phyloP scores from a whole-genome alignment of 2,888 invertebrate species.

The Cataglyphis rosenhaueri region DNA sequence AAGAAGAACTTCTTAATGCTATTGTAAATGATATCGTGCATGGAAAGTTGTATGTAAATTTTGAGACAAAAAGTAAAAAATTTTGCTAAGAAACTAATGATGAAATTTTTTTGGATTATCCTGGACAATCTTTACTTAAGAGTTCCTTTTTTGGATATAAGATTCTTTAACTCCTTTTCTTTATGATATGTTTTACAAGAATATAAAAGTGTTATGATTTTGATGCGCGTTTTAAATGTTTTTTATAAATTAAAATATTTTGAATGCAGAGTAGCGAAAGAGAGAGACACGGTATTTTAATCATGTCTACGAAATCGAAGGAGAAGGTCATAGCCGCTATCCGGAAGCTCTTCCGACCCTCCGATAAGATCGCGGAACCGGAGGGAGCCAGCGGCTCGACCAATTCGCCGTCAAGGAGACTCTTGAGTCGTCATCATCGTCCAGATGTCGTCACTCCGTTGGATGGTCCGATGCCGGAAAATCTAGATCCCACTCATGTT shows the following conservation, averaged over 20 bases:
- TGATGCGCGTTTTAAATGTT: background rate
- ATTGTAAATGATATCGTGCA: background rate
- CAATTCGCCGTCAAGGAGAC: slow-evolving; percentile 88
- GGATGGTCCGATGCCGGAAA: slow-evolving; percentile 79
- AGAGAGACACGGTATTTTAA: slow-evolving; percentile 21
- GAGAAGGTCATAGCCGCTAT: slow-evolving; percentile 94
- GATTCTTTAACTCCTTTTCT: background rate
- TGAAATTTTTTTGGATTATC: background rate
- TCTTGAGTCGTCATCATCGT: slow-evolving; percentile 82
- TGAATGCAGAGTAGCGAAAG: slow-evolving; percentile 17
- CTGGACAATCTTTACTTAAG: background rate
- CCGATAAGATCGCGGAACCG: slow-evolving; percentile 87
- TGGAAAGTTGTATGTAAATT: background rate
- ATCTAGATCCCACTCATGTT: slow-evolving; percentile 78
- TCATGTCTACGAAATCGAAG: slow-evolving; percentile 92
- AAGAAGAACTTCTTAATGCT: background rate
- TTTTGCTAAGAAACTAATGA: background rate
- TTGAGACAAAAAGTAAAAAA: background rate
- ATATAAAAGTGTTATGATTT: background rate
- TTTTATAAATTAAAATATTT: slow-evolving; percentile 24
- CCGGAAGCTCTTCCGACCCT: slow-evolving; percentile 91
- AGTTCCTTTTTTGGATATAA: background rate
- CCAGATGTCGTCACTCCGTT: slow-evolving; percentile 83
- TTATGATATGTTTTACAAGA: background rate
- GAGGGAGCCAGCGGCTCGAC: slow-evolving; percentile 86